Percentiles rank a stretch among this genome's conserved stretches.
Conservation (phyloP, 2,113 vertebrate genomes). For the Pteropus alecto region DNA sequence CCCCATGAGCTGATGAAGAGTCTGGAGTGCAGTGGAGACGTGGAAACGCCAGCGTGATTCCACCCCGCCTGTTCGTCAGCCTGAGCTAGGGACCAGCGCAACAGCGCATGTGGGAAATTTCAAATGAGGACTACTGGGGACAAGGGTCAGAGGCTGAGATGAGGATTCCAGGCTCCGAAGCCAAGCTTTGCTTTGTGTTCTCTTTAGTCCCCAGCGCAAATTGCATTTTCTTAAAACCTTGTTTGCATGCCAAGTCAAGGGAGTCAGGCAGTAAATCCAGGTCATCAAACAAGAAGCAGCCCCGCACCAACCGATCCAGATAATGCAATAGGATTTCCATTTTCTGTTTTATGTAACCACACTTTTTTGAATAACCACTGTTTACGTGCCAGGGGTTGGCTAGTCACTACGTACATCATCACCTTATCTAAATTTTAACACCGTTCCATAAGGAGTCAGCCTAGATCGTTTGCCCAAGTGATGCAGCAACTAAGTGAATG, state of each 20-base stretch:
- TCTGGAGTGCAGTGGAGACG: not conserved
- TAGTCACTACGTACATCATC: not conserved
- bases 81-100: not conserved
- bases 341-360: not conserved
- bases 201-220: not conserved
- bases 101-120: conserved; percentile 48
- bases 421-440: not conserved
- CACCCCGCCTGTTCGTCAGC: conserved; percentile 29
- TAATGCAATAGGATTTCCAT: not conserved
- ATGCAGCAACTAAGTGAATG: not conserved
- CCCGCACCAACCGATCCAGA: not conserved
- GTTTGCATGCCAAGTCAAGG: not conserved
- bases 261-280: not conserved
- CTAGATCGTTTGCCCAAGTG: not conserved
- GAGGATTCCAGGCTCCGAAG: conserved; percentile 40
- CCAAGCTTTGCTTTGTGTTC: conserved; percentile 45
- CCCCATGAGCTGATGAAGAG: not conserved
- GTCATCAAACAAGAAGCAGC: not conserved
- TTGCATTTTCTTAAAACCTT: not conserved
- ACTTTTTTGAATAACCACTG: not conserved
- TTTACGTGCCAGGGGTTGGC: not conserved
- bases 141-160: conserved; percentile 43
- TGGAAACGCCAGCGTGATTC: conserved; percentile 36
- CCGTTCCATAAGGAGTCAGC: not conserved
- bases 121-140: not conserved